A percentile compares a stretch with the other conserved stretches of the same genome.
Evolutionary conservation across 2,113 vertebrate species (phyloP).

Genomic region (Neodontobutis hainanensis): DNA sequence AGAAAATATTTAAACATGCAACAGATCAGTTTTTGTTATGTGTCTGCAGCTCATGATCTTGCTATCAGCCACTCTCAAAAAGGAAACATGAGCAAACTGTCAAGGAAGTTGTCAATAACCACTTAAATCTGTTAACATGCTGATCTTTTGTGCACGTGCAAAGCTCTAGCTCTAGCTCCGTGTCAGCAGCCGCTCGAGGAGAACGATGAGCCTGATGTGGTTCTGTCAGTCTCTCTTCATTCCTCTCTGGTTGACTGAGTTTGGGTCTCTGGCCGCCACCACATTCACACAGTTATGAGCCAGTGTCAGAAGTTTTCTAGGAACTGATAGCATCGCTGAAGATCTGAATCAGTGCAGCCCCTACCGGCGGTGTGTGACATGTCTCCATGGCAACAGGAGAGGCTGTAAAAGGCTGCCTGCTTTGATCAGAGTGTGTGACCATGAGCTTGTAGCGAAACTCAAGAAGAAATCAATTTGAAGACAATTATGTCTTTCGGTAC

Average conservation of each 20-base stretch:
- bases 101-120: neutral
- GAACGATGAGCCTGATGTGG: neutral
- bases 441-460: conserved; percentile 11
- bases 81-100: too few relatives aligned
- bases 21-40: too few relatives aligned
- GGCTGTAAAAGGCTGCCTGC: neutral
- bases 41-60: too few relatives aligned
- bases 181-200: neutral
- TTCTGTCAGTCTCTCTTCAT: neutral
- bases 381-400: conserved; percentile 59
- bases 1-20: too few relatives aligned
- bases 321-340: conserved; percentile 39
- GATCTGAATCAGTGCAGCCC: conserved; percentile 33
- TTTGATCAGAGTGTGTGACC: conserved; percentile 28
- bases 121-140: neutral
- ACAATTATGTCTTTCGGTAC: conserved; percentile 13
- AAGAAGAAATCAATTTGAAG: conserved; percentile 25
- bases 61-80: neutral
- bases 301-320: conserved; percentile 27
- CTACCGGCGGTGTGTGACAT: conserved; percentile 7
- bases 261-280: conserved; percentile 19
- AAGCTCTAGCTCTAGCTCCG: neutral
- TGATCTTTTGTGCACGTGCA: neutral
- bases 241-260: conserved; percentile 15
- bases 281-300: conserved; percentile 4